Base-by-base conservation (phyloP, 2,888 invertebrate species). In the Oscheius sp. region DNA sequence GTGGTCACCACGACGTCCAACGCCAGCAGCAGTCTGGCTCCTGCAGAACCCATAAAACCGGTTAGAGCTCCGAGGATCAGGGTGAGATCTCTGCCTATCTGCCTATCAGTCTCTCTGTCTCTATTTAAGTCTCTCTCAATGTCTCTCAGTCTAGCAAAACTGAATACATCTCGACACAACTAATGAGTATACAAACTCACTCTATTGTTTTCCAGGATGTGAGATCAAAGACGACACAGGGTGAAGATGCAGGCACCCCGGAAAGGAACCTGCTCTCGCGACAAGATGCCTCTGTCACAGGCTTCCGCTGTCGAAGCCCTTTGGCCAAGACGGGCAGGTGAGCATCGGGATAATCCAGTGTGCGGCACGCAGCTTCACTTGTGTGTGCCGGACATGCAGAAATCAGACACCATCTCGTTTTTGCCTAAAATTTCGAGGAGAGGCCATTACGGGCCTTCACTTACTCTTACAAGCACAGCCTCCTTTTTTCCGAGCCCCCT, bases 141-240 rank as follows among this genome's bases (percentile, higher is more conserved):
- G 21, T 21, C 21, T 21, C 21, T 21, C 21, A 21, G 21, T 21
- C 21, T 21, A 21, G 21, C 21, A 21, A 21, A 21, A 21, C 21
- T 21, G 21, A 21, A 21, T 21, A 21, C 21, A 21, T 21, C 21
- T 21, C 21, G 21, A 21, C 21, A 21, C 21, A 21, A 21, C 21
- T 21, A 21, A 21, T 0, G 21, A 21, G 21, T 21, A 21, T 21
- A 21, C 21, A 21, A 21, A 21, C 21, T 21, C 21, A 21, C 21
- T 21, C 21, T 21, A 21, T 21, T 21, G 21, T 21, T 21, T 75
- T 75, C 1, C 63, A 76, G 76, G 68, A 76, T 76, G 76, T 76
- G 68, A 76, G 50, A 42, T 50, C 76, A 11, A 76, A 76, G 37
- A 76, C 76, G 48, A 76, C 76, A 21, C 73, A 73, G 76, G 73